A percentile compares a stretch with the other conserved stretches of the same genome.
phyloP scores from a whole-genome alignment of 2,113 vertebrate species.

The Chlamydotis undulata region DNA sequence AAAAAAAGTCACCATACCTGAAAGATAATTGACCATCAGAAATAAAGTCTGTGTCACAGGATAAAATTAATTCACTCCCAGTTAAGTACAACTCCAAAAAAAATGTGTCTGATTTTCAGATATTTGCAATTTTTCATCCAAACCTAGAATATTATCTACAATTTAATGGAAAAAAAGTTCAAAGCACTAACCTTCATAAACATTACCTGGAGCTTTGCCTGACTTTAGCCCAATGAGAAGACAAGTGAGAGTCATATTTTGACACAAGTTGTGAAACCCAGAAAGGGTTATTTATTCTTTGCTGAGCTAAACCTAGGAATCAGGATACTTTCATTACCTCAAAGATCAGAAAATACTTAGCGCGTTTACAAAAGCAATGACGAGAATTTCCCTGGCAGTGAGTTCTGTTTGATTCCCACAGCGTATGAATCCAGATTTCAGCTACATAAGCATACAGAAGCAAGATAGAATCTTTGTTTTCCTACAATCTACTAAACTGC shows the following conservation, averaged over 20 bases:
- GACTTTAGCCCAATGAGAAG: neutral
- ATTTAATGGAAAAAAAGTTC: neutral
- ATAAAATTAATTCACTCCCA: neutral
- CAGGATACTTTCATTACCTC: neutral
- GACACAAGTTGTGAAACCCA: neutral
- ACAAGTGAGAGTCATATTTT: neutral
- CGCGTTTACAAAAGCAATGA: neutral
- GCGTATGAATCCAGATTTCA: neutral
- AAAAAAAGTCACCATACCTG: neutral
- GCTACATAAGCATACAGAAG: neutral
- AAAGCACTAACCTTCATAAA: neutral
- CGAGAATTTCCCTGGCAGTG: neutral
- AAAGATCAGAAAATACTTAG: neutral
- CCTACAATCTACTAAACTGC: neutral
- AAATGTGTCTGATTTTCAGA: neutral
- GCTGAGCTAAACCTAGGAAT: neutral
- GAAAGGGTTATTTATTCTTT: neutral
- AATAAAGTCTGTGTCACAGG: neutral
- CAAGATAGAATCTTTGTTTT: neutral
- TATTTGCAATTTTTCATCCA: neutral
- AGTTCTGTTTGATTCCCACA: neutral
- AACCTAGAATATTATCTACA: neutral
- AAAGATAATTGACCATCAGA: neutral
- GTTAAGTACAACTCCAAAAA: neutral
- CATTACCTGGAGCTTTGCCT: neutral